These are phyloP conservation scores for Stratiomys singularior DNA, from an alignment of 2,888 invertebrate species.

Conservation along the genomic window DNA sequence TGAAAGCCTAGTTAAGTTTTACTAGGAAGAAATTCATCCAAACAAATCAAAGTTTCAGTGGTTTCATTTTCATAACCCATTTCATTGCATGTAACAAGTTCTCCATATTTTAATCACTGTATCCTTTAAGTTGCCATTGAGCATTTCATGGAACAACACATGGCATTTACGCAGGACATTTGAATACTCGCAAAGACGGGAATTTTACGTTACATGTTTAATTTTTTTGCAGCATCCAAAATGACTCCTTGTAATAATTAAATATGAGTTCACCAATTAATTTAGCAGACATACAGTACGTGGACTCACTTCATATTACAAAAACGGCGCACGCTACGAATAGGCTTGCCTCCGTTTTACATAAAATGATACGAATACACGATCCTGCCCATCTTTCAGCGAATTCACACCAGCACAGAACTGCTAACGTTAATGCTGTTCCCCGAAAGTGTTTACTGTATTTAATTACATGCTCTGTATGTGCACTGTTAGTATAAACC, in stretches of 20 bases:
- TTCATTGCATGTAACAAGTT: too few species aligned
- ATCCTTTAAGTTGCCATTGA: too few species aligned
- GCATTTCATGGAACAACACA: too few species aligned
- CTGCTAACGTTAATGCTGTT: slow-evolving; percentile 14
- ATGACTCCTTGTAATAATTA: slow-evolving; percentile 15
- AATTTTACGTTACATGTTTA: too few species aligned
- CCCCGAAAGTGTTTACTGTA: slow-evolving; percentile 26
- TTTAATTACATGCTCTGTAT: slow-evolving; percentile 27
- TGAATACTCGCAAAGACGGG: too few species aligned
- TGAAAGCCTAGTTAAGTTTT: too few species aligned
- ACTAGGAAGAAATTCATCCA: too few species aligned
- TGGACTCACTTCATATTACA: neutral
- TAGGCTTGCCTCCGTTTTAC: neutral
- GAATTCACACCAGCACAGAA: neutral
- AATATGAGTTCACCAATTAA: slow-evolving; percentile 26
- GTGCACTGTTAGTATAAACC: slow-evolving; percentile 29
- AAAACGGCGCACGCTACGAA: neutral
- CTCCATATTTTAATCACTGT: too few species aligned
- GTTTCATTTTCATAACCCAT: too few species aligned
- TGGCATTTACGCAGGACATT: too few species aligned
- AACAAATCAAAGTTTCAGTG: too few species aligned
- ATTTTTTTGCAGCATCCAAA: neutral
- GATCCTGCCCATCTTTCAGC: neutral
- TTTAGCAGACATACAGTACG: neutral
- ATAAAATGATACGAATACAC: neutral